These are phyloP conservation scores for Falco novaeseelandiae DNA, from an alignment of 2,797 vertebrate species.

Conservation along the genomic window DNA sequence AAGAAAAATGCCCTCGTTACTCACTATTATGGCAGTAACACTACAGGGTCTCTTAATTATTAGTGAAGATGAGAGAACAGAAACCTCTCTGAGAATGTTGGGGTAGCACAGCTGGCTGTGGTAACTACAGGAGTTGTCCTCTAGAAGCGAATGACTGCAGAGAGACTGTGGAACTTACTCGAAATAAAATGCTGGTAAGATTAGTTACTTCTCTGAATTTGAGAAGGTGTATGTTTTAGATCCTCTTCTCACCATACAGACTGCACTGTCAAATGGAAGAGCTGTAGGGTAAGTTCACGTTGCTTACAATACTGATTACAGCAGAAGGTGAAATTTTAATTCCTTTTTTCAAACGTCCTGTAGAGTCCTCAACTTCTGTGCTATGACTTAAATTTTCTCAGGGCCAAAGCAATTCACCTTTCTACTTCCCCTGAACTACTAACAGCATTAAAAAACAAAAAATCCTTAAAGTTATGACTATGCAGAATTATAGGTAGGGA, in stretches of 20 bases:
- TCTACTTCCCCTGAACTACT: background rate
- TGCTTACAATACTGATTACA: background rate
- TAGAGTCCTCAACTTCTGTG: background rate
- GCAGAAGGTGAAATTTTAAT: background rate
- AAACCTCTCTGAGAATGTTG: accelerated
- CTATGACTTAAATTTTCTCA: background rate
- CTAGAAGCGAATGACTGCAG: background rate
- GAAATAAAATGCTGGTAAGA: background rate
- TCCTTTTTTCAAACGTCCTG: background rate
- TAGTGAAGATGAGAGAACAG: background rate
- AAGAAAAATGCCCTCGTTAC: background rate
- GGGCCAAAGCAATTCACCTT: background rate
- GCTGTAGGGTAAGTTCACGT: accelerated
- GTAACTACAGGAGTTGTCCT: background rate
- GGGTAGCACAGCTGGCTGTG: background rate
- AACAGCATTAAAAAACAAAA: background rate
- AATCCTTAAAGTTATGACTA: background rate
- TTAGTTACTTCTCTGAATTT: background rate
- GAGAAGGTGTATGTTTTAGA: background rate
- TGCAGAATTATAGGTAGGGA: background rate
- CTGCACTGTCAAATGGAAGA: background rate
- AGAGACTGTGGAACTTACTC: background rate
- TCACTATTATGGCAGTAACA: background rate
- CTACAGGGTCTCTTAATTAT: background rate
- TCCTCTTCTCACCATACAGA: background rate